Evolutionary conservation across 2,888 invertebrate species (phyloP).

Genomic region (Leucozona laternaria): DNA sequence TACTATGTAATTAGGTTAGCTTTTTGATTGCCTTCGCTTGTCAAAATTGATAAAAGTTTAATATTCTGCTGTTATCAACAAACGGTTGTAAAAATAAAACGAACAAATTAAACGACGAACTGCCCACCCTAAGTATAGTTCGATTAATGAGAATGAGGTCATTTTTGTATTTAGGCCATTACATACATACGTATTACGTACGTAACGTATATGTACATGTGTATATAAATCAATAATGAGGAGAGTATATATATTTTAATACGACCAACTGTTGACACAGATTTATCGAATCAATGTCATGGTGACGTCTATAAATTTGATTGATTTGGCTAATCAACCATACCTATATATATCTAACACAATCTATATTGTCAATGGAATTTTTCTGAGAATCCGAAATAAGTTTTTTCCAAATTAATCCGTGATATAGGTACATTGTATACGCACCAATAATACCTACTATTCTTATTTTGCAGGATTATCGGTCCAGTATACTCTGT

Average conservation of each 20-base stretch:
- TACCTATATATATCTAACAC: neutral
- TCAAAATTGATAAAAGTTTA: slow-evolving; percentile 2
- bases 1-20: neutral
- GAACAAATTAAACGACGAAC: neutral
- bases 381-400: neutral
- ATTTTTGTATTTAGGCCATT: slow-evolving; percentile 7
- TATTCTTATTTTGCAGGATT: too few species aligned
- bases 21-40: neutral
- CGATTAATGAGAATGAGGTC: slow-evolving; percentile 1
- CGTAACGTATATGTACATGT: too few species aligned
- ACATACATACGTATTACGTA: too few species aligned
- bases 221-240: slow-evolving; percentile 7
- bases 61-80: neutral
- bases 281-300: slow-evolving; percentile 24
- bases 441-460: too few species aligned
- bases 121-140: neutral
- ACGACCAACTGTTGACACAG: neutral
- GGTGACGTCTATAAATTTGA: neutral
- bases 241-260: neutral
- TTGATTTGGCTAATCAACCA: neutral
- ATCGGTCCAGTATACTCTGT: too few species aligned
- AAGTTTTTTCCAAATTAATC: neutral
- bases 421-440: neutral
- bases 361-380: neutral
- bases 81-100: neutral